Evolutionary conservation across 23 tunicate genomes (phyloP), one percentile per base, ranked within the genome.

Genomic region (Trididemnum clinides): DNA sequence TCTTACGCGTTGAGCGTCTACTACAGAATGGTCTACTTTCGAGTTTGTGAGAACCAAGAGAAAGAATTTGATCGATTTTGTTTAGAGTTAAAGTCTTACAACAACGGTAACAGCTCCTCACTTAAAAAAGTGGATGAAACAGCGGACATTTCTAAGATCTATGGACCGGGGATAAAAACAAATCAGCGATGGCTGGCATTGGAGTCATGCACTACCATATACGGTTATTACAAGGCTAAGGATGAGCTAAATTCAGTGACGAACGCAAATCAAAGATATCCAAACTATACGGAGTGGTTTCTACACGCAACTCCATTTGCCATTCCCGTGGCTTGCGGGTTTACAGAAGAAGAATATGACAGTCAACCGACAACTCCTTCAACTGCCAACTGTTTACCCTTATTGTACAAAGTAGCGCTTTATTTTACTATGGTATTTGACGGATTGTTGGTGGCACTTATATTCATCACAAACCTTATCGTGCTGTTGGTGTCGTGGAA

Each of bases 301-400:
- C 28, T 86, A 19, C 77, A 78, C 58, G 34, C 90, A 0, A 34
- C 39, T 25, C 90, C 90, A 4, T 86, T 86, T 62, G 73, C 58
- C 0, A 20, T 77, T 64, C 90, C 90, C 0, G 78, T 77, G 25
- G 90, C 90, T 1, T 86, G 90, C 39, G 90, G 90, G 0, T 86
- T 77, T 33, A 76, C 78, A 0, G 50, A 28, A 27, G 23, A 63
- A 36, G 30, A 12, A 51, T 77, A 77, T 28, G 34, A 35, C 33
- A 50, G 10, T 3, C 10, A 26, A 3, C 2, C 32, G 0, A 25
- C 21, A 15, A 3, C 49, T 0, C 84, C 84, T 0, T 77, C 90
- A 0, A 33, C 50, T 1, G 39, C 32, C 23, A 34, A 31, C 65
- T 86, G 90, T 51, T 30, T 86, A 59, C 44, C 90, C 5, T 36